These are phyloP conservation scores for Aspiorhynchus laticeps DNA, from an alignment of 2,113 vertebrate genomes.

Conservation along the genomic window DNA sequence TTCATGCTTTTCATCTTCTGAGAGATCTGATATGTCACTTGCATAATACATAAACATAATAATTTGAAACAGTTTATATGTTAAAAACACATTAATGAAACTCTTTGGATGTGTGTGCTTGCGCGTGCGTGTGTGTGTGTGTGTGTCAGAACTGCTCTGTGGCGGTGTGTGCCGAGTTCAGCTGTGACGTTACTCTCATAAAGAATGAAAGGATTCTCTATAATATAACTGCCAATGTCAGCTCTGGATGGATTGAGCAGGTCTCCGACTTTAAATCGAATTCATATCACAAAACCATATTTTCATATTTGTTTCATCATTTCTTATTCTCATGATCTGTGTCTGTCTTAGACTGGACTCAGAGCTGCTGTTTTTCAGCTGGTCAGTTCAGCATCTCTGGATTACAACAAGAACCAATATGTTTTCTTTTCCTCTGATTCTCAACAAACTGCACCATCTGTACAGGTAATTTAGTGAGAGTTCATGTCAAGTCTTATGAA, in stretches of 20 bases:
- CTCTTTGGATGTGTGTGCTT: neutral
- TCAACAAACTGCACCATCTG: conserved; percentile 61
- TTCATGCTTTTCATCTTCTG: too few relatives aligned
- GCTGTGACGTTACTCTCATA: conserved; percentile 64
- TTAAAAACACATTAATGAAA: neutral
- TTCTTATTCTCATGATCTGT: neutral
- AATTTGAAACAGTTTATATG: neutral
- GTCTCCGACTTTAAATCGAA: conserved; percentile 59
- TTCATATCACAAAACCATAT: neutral
- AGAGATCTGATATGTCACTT: too few relatives aligned
- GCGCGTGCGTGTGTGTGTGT: neutral
- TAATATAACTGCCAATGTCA: conserved; percentile 76
- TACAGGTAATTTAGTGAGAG: conserved; percentile 66
- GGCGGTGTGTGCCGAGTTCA: conserved; percentile 71
- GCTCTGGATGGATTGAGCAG: conserved; percentile 77
- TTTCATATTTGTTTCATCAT: neutral
- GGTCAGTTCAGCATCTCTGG: too few relatives aligned
- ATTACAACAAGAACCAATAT: too few relatives aligned
- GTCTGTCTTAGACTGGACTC: conserved; percentile 59
- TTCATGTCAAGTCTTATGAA: neutral
- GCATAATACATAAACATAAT: too few relatives aligned
- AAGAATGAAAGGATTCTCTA: conserved; percentile 60
- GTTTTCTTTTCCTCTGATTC: conserved; percentile 36
- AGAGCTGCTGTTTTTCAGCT: conserved; percentile 44
- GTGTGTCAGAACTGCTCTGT: conserved; percentile 76